A percentile compares a stretch with the other conserved stretches of the same genome.
Conservation (phyloP, 2,113 vertebrate species). For the Coryphaenoides rupestris region DNA sequence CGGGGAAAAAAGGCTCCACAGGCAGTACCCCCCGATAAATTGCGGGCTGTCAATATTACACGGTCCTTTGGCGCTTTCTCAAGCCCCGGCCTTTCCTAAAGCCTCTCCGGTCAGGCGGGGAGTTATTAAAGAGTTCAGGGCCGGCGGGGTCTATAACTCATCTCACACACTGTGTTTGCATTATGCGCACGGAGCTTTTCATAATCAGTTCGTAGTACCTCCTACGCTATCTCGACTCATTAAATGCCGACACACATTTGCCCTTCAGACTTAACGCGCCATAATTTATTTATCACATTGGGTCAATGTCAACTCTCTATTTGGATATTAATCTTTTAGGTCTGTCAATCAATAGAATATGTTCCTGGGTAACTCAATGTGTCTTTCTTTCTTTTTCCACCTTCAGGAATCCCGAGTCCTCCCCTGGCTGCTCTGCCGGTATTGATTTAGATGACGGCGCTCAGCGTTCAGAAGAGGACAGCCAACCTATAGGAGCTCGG, state of each 20-base stretch:
- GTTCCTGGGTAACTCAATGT: slow-evolving; percentile 52
- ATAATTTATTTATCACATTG: slow-evolving; percentile 65
- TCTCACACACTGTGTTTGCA: slow-evolving; percentile 34
- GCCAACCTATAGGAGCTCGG: slow-evolving; percentile 58
- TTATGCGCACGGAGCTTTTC: slow-evolving; percentile 53
- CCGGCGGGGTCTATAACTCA: slow-evolving; percentile 55
- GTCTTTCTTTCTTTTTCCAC: slow-evolving; percentile 32
- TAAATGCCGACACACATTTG: slow-evolving; percentile 70
- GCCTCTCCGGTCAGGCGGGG: slow-evolving; percentile 48
- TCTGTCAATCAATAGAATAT: slow-evolving; percentile 61
- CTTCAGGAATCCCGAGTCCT: slow-evolving; percentile 62
- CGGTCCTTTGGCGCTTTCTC: slow-evolving; percentile 43
- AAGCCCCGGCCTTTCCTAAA: slow-evolving; percentile 36
- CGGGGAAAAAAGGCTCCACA: slow-evolving; percentile 28
- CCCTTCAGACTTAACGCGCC: slow-evolving; percentile 64
- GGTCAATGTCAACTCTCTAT: slow-evolving; percentile 51
- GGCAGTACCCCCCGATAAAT: slow-evolving; percentile 45
- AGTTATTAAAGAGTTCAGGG: slow-evolving; percentile 54
- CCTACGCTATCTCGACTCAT: slow-evolving; percentile 64
- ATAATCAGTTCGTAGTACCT: slow-evolving; percentile 56
- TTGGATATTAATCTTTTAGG: slow-evolving; percentile 51
- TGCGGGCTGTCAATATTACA: slow-evolving; percentile 37
- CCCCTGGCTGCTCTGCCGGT: slow-evolving; percentile 53
- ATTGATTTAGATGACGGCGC: slow-evolving; percentile 61
- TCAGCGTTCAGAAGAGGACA: slow-evolving; percentile 52